phyloP scores from a whole-genome alignment of 1,140 invertebrate genomes.

The Papilio machaon region DNA sequence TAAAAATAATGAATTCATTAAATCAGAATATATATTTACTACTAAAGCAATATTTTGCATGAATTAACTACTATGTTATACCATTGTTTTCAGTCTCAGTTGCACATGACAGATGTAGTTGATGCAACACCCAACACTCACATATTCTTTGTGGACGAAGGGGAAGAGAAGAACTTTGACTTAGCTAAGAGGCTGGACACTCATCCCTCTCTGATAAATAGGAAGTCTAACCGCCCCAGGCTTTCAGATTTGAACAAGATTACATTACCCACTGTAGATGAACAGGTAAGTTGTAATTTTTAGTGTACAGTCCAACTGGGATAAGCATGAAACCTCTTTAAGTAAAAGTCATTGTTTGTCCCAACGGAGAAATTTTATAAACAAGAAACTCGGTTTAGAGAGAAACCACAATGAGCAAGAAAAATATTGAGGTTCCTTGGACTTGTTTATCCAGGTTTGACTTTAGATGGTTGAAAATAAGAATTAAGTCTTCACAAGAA shows the following conservation, averaged over 20 bases:
- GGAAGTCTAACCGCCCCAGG: constrained; percentile 87
- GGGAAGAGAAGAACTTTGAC: constrained; percentile 85
- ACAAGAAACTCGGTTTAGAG: too few species aligned
- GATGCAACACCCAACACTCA: constrained; percentile 89
- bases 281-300: constrained; percentile 63
- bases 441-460: too few species aligned
- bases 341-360: too few species aligned
- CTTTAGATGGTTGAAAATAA: too few species aligned
- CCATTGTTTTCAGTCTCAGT: constrained; percentile 83
- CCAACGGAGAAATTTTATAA: too few species aligned
- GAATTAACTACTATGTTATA: too few species aligned
- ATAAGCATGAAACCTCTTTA: too few species aligned
- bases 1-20: too few species aligned
- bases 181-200: constrained; percentile 88
- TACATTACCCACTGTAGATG: constrained; percentile 82
- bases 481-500: too few species aligned
- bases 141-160: constrained; percentile 90
- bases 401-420: too few species aligned
- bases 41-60: neutral
- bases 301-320: neutral
- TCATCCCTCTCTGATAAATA: constrained; percentile 86
- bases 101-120: constrained; percentile 91
- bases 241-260: constrained; percentile 84
- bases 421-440: too few species aligned
- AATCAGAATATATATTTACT: too few species aligned